These are phyloP conservation scores for Coreoperca whiteheadi DNA, from an alignment of 2,113 vertebrate species.

Conservation along the genomic window DNA sequence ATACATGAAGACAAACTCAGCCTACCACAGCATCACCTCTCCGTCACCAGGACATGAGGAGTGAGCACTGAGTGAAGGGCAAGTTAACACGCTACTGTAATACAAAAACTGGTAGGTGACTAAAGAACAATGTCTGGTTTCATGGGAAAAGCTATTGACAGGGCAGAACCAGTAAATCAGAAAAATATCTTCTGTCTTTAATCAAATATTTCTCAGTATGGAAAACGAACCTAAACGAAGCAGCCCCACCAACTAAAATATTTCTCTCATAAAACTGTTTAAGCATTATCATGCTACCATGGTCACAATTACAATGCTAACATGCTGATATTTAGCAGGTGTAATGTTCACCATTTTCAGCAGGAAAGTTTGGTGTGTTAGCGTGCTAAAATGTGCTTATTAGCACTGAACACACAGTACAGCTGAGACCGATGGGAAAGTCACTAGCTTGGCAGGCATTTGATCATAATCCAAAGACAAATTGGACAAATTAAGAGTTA, in stretches of 20 bases:
- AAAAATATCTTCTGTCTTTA: background rate
- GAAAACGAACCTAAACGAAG: background rate
- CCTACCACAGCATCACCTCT: slow-evolving; percentile 30
- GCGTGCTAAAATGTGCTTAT: background rate
- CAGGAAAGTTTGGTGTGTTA: background rate
- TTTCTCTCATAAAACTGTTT: background rate
- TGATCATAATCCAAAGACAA: background rate
- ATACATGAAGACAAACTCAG: slow-evolving; percentile 1
- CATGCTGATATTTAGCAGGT: background rate
- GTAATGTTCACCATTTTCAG: background rate
- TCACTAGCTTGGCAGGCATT: background rate
- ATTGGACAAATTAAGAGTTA: too few species aligned
- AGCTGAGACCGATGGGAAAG: background rate
- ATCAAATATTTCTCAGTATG: too few species aligned
- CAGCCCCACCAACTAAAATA: background rate
- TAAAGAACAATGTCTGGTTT: background rate
- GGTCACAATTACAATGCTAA: background rate
- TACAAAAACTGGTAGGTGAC: too few species aligned
- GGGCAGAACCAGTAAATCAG: background rate
- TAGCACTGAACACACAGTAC: background rate
- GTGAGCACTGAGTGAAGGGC: background rate
- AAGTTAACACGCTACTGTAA: background rate
- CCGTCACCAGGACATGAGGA: slow-evolving; percentile 38
- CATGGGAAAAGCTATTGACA: background rate
- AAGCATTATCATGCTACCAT: background rate